Percentiles rank a stretch among this genome's conserved stretches.
Evolutionary conservation across 2,797 vertebrate species (phyloP).

Genomic region (Spheniscus humboldti): DNA sequence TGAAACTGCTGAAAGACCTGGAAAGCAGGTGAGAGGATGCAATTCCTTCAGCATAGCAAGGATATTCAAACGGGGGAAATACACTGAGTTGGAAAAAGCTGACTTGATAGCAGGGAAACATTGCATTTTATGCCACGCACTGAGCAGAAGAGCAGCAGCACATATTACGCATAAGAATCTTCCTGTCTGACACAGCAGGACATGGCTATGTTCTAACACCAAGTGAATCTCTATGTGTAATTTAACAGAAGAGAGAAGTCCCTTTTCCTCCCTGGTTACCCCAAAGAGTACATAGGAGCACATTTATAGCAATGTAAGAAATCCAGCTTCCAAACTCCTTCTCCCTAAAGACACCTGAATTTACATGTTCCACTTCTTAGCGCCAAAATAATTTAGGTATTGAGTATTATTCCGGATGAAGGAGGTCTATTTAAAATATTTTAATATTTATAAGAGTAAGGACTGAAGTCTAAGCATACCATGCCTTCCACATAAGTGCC

Average conservation of each 20-base stretch:
- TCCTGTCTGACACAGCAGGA: not conserved
- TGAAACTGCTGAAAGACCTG: not conserved
- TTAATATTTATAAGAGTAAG: not conserved
- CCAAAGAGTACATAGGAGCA: not conserved
- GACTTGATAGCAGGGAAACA: not conserved
- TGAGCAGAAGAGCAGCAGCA: not conserved
- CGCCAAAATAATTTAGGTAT: not conserved
- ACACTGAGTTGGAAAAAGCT: not conserved
- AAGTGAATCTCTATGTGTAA: no score
- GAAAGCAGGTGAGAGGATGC: not conserved
- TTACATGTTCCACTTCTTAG: not conserved
- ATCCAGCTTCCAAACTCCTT: not conserved
- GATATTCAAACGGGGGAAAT: not conserved
- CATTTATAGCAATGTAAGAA: not conserved
- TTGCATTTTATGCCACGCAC: not conserved
- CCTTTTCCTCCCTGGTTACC: not conserved
- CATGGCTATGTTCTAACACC: not conserved
- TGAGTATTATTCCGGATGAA: not conserved
- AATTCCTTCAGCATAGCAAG: not conserved
- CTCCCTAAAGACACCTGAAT: not conserved
- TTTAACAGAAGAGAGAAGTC: not conserved
- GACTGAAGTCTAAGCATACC: not conserved
- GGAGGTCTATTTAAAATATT: not conserved
- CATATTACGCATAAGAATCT: fast-evolving
- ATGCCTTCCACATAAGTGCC: not conserved